Percentiles rank a stretch among this genome's conserved stretches.
Evolutionary conservation across 2,888 invertebrate species (phyloP).

Genomic region (Pandemis corylana): DNA sequence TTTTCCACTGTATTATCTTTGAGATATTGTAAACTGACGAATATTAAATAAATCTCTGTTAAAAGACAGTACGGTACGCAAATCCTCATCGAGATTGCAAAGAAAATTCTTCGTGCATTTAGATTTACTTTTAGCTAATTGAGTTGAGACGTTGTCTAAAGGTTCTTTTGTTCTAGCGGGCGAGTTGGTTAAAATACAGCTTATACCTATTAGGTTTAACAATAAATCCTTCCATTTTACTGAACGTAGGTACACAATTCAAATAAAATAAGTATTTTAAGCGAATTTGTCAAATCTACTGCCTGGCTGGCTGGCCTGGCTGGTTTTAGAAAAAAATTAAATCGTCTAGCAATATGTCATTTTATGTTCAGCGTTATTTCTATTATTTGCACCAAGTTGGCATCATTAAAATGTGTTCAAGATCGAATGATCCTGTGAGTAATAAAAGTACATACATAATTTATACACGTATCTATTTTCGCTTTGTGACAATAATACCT

Average conservation of each 20-base stretch:
- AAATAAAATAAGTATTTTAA: no score
- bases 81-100: constrained; percentile 34
- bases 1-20: not conserved
- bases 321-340: no score
- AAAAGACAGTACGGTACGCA: constrained; percentile 19
- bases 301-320: no score
- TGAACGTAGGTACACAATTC: no score
- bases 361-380: no score
- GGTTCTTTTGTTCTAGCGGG: constrained; percentile 8
- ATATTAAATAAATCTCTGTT: constrained; percentile 1
- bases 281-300: no score
- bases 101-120: constrained; percentile 35
- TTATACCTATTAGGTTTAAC: not conserved
- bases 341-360: no score
- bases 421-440: no score
- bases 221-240: no score
- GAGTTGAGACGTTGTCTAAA: constrained; percentile 32
- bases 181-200: not conserved
- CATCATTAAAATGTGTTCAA: no score
- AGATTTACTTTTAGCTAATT: constrained; percentile 44
- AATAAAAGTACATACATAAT: no score
- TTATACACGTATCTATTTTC: not conserved
- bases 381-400: no score
- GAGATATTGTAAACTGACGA: not conserved
- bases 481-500: not conserved